Percentiles rank a stretch among this genome's conserved stretches.
phyloP scores from a whole-genome alignment of 1,140 invertebrate genomes.

The Danaus melanippus region DNA sequence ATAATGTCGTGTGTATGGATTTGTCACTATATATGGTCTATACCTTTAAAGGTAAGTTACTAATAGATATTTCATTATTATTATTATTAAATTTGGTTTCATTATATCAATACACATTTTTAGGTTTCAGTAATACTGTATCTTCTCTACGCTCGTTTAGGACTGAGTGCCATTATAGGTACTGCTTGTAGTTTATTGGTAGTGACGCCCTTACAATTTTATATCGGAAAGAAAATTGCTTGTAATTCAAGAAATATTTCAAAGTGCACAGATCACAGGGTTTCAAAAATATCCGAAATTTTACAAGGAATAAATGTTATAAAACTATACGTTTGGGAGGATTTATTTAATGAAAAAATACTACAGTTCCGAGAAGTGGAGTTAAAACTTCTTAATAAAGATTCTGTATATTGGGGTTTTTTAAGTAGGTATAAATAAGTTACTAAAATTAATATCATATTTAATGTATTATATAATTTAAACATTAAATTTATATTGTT shows the following conservation, averaged over 20 bases:
- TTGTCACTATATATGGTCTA: constrained; percentile 88
- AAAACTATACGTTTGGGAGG: constrained; percentile 89
- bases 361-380: constrained; percentile 78
- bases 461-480: background rate
- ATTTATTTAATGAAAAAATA: constrained; percentile 79
- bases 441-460: background rate
- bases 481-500: constrained; percentile 13
- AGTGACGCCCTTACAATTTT: constrained; percentile 81
- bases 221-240: constrained; percentile 81
- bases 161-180: constrained; percentile 84
- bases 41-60: constrained; percentile 82
- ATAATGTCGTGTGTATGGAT: constrained; percentile 89
- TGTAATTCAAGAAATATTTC: constrained; percentile 78
- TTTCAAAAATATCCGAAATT: constrained; percentile 84
- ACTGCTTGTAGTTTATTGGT: constrained; percentile 78
- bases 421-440: constrained; percentile 74
- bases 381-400: constrained; percentile 79
- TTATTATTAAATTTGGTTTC: background rate
- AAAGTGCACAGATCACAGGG: constrained; percentile 81
- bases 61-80: background rate
- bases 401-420: constrained; percentile 82
- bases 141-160: constrained; percentile 83
- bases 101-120: constrained; percentile 32
- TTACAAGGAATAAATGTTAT: constrained; percentile 86
- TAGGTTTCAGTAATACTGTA: constrained; percentile 82